Conservation (phyloP, 1,140 invertebrate species). For the Potamilus streckersoni region DNA sequence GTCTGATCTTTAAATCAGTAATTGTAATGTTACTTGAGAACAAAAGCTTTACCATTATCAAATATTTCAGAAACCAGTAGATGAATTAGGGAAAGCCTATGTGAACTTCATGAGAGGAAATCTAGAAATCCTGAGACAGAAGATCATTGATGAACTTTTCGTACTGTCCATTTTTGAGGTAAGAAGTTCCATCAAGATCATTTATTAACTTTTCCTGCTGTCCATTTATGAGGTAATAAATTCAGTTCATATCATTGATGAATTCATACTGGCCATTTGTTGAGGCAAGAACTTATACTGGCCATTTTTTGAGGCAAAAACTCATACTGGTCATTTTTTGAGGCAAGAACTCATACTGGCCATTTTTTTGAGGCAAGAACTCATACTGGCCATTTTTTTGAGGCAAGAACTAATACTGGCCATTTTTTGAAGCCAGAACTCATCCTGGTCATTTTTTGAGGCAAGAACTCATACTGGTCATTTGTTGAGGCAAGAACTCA, state of each 20-base stretch:
- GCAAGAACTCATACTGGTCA: conserved; percentile 98
- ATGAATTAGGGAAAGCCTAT: conserved; percentile 90
- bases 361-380: conserved; percentile 87
- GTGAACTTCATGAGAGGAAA: conserved; percentile 97
- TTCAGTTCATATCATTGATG: conserved; percentile 86
- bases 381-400: conserved; percentile 98
- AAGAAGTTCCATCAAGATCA: conserved; percentile 77
- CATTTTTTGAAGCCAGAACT: conserved; percentile 89
- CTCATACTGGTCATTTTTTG: conserved; percentile 98
- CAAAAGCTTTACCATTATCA: too few species aligned
- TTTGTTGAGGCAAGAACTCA: conserved; percentile 92
- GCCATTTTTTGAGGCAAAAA: conserved; percentile 91
- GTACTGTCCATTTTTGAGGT: conserved; percentile 97
- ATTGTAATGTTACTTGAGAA: too few species aligned
- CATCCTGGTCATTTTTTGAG: conserved; percentile 97
- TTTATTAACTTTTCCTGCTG: conserved; percentile 97
- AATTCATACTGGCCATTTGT: conserved; percentile 96
- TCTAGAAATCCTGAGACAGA: conserved; percentile 97
- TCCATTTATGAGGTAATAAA: conserved; percentile 90
- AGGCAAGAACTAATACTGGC: conserved; percentile 95
- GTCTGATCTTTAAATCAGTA: too few species aligned
- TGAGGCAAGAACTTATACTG: conserved; percentile 92
- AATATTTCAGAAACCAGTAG: conserved; percentile 67
- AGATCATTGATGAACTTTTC: conserved; percentile 97
- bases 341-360: conserved; percentile 98